Evolutionary conservation across 2,888 invertebrate genomes (phyloP).

Genomic region (Hypsopygia costalis): DNA sequence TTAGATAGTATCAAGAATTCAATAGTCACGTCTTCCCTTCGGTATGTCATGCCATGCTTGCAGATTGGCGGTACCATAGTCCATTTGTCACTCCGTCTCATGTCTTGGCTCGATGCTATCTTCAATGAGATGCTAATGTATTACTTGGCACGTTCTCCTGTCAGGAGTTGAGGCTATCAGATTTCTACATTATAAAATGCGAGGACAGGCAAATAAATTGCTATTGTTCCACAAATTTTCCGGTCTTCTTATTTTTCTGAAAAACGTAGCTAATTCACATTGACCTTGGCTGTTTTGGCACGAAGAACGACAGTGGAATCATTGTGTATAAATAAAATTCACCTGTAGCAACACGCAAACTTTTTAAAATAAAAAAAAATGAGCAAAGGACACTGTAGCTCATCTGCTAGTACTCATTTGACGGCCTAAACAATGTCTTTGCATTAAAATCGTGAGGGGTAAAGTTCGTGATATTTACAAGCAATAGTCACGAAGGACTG

Average conservation of each 20-base stretch:
- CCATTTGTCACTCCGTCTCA: slow-evolving; percentile 39
- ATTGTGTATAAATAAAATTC: not conserved
- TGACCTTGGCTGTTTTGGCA: slow-evolving; percentile 39
- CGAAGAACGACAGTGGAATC: slow-evolving; percentile 17
- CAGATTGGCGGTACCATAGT: slow-evolving; percentile 29
- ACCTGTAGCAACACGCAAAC: slow-evolving; percentile 9
- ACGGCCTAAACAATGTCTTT: not conserved
- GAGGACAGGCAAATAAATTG: slow-evolving; percentile 28
- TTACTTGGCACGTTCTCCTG: slow-evolving; percentile 63
- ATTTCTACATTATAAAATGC: slow-evolving; percentile 55
- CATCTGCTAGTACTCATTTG: not conserved
- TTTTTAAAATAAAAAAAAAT: not conserved
- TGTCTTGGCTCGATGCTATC: slow-evolving; percentile 54
- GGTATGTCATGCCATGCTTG: slow-evolving; percentile 34
- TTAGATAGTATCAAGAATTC: slow-evolving; percentile 27
- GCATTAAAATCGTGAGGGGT: not conserved
- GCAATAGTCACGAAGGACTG: slow-evolving; percentile 19
- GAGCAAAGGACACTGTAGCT: slow-evolving; percentile 6
- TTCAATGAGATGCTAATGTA: slow-evolving; percentile 71
- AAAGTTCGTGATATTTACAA: slow-evolving; percentile 26
- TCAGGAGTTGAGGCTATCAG: slow-evolving; percentile 48
- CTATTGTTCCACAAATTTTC: slow-evolving; percentile 37
- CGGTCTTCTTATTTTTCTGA: slow-evolving; percentile 37
- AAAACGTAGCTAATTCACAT: slow-evolving; percentile 28
- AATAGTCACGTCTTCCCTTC: slow-evolving; percentile 26